Conservation (phyloP, 1,140 invertebrate genomes). For the Drosophila paulistorum region DNA sequence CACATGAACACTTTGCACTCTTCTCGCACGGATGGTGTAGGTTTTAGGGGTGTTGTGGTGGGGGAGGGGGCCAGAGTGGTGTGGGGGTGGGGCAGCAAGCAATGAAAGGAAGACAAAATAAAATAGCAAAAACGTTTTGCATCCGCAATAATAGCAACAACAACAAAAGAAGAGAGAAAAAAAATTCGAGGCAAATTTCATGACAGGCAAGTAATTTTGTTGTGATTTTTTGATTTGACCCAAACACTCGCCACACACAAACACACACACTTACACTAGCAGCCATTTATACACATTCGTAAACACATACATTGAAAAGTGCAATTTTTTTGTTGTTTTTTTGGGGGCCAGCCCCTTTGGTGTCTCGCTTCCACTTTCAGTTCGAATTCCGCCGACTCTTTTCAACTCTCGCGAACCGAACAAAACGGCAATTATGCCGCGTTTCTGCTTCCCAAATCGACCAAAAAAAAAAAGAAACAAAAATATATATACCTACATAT, state of each 20-base stretch:
- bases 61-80: neutral
- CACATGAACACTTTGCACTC: constrained; percentile 72
- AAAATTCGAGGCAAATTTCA: constrained; percentile 77
- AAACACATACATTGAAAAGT: constrained; percentile 46
- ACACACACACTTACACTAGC: constrained; percentile 10
- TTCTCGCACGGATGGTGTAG: constrained; percentile 17
- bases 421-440: constrained; percentile 80
- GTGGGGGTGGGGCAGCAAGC: neutral
- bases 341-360: constrained; percentile 41
- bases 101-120: constrained; percentile 40
- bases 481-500: constrained; percentile 31
- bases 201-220: constrained; percentile 78
- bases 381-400: constrained; percentile 22
- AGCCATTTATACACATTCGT: constrained; percentile 16
- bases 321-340: constrained; percentile 61
- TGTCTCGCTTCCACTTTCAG: constrained; percentile 14
- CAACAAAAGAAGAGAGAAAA: constrained; percentile 35
- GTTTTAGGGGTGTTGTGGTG: neutral
- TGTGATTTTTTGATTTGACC: constrained; percentile 80
- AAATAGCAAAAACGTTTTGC: constrained; percentile 75
- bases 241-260: constrained; percentile 58
- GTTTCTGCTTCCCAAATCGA: constrained; percentile 70
- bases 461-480: constrained; percentile 9
- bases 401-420: constrained; percentile 51
- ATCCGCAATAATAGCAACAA: constrained; percentile 50